Conservation (phyloP, 1,140 invertebrate species). For the Papilio polytes region DNA sequence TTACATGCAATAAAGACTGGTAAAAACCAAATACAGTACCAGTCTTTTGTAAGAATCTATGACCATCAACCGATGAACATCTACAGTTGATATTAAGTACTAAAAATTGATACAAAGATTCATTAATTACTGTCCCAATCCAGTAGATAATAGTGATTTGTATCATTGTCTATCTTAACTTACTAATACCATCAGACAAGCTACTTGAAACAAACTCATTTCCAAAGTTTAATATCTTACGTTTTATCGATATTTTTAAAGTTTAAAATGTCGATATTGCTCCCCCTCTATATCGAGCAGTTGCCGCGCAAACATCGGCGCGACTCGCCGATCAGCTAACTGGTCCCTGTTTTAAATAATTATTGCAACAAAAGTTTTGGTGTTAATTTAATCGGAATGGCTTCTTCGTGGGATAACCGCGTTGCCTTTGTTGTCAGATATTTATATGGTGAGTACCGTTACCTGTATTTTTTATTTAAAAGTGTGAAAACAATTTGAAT, state of each 20-base stretch:
- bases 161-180: too few relatives aligned
- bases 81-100: not conserved
- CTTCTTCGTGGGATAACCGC: conserved; percentile 92
- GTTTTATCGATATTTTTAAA: not conserved
- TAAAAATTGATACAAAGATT: not conserved
- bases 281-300: not conserved
- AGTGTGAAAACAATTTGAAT: too few relatives aligned
- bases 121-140: not conserved
- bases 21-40: too few relatives aligned
- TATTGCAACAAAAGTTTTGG: not conserved
- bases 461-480: not conserved
- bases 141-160: not conserved
- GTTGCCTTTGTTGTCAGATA: conserved; percentile 91
- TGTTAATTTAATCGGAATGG: conserved; percentile 76
- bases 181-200: too few relatives aligned
- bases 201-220: not conserved
- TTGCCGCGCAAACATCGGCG: conserved; percentile 22
- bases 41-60: too few relatives aligned
- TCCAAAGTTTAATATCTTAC: not conserved
- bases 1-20: too few relatives aligned
- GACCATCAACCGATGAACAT: too few relatives aligned
- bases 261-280: not conserved
- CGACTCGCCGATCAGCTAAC: not conserved
- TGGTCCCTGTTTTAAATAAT: not conserved
- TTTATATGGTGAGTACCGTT: conserved; percentile 88